phyloP scores from a whole-genome alignment of 2,888 invertebrate species.

The Synergus gifuensis region DNA sequence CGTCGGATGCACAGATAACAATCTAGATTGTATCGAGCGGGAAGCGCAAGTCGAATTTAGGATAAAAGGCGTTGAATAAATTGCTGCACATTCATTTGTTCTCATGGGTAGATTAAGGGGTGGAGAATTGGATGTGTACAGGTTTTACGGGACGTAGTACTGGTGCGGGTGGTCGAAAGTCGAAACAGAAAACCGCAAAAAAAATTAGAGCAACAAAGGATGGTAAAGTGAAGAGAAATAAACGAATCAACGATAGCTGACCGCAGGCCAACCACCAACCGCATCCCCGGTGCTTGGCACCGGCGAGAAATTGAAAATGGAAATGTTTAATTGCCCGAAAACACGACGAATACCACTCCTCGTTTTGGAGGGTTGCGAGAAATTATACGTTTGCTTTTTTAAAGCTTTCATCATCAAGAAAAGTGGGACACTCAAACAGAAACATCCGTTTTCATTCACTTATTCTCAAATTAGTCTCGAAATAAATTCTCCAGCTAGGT shows the following conservation, averaged over 20 bases:
- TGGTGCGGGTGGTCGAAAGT: slow-evolving; percentile 21
- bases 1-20: slow-evolving; percentile 17
- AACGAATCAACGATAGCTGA: slow-evolving; percentile 75
- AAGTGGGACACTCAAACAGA: slow-evolving; percentile 5
- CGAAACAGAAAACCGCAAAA: slow-evolving; percentile 37
- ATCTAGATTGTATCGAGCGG: slow-evolving; percentile 38
- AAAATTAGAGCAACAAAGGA: slow-evolving; percentile 55
- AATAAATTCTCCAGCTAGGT: background rate
- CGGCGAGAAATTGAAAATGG: slow-evolving; percentile 75
- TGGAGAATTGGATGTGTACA: slow-evolving; percentile 35
- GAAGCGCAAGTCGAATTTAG: slow-evolving; percentile 37
- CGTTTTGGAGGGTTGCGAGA: slow-evolving; percentile 42
- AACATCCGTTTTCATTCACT: slow-evolving; percentile 42
- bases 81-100: slow-evolving; percentile 42
- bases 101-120: slow-evolving; percentile 17
- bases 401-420: slow-evolving; percentile 51
- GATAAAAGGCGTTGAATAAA: slow-evolving; percentile 40
- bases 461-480: background rate
- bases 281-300: slow-evolving; percentile 64
- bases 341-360: slow-evolving; percentile 64
- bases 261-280: slow-evolving; percentile 71
- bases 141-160: slow-evolving; percentile 24
- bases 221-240: slow-evolving; percentile 64
- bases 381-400: slow-evolving; percentile 51
- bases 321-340: slow-evolving; percentile 76